Base-by-base conservation (phyloP, 1,140 invertebrate genomes). In the Neodiprion fabricii region DNA sequence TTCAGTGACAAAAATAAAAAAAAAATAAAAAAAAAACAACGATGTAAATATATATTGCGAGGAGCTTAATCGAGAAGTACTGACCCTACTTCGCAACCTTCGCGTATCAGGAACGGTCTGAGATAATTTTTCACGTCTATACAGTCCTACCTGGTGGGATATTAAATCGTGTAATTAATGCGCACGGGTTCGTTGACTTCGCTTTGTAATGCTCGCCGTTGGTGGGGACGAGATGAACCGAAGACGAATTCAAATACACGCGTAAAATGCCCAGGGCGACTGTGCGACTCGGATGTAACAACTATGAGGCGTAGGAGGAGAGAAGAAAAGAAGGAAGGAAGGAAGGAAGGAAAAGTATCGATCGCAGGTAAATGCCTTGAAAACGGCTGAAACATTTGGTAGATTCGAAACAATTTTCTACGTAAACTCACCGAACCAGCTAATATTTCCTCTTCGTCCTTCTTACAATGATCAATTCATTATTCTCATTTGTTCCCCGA, bases 91-190 rank as follows among this genome's bases (percentile, higher is more conserved):
- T 72, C 48, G 72, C 74, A 71, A 71, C 72, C 72, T 74, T 73
- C 17, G 21, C 73, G 67, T 12, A 40, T 67, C 74, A 66, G 75
- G 70, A 21, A 40, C 49, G 53, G 40, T 40, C 40, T 2, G 49
- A 71, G 9, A 67, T 61, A 65, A 50, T 48, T 71, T 71, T 71
- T 71, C 70, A 71, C 70, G 70, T 14, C 21, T 71, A 50, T 23
- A 17, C 8, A 40, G 48, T 23, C 40, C 14, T 69, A 23, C 70
- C 21, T 21, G 21, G n/a, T 7, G 23, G 17, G 70, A 77, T 72
- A 78, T 76, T 82, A 78, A 81, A 74, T 83, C 79, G 80, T 74
- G 76, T 82, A 83, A 83, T 83, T 83, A 83, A 83, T 81, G 78
- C 77, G 75, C 67, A 69, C 11, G 73, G 75, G 81, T 80, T 80